Base-by-base conservation (phyloP, 2,888 invertebrate genomes). In the Esperia sulphurella region DNA sequence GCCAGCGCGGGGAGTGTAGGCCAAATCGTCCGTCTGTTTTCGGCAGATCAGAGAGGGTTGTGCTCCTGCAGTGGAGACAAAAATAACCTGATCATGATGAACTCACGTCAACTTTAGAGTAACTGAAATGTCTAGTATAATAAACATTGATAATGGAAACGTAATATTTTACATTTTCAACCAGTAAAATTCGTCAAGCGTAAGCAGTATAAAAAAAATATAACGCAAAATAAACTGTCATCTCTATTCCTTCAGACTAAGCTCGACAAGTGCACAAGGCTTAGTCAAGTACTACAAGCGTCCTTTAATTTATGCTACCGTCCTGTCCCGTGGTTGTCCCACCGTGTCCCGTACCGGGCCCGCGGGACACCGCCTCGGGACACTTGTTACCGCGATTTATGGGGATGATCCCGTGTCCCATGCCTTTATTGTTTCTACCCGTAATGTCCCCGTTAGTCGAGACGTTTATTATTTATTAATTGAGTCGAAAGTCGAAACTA, bases 401-500 rank as follows among this genome's bases (percentile, higher is more conserved):
- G 62, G 63, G 63, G 62, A 65, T 61, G 63, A 58, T 59, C 61
- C 51, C 37, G 38, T n/a, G 41, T 48, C 50, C 51, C 50, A 55
- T 50, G 55, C 48, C 55, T 61, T 61, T 62, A 65, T 62, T 62
- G 62, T 65, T 57, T 72, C 61, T 58, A 55, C 52, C 49, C 58
- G 56, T 50, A 53, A 55, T 50, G 50, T 48, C 49, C 47, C 51
- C 45, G 50, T 52, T 52, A 52, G 14, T n/a, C 53, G 51, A 46
- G 61, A 64, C 64, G 69, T 79, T 78, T 79, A 80, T 78, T 77
- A 79, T 78, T 78, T 79, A 79, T 79, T 78, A 80, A 79, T 78
- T 76, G 76, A 75, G 74, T 68, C 59, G 58, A 65, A 68, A 58
- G 58, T 59, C 31, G 35, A 40, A 42, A 37, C n/a, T 21, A 43